Percentiles rank a stretch among this genome's conserved stretches.
Conservation (phyloP, 2,113 vertebrate species). For the Pterocles burchelli region DNA sequence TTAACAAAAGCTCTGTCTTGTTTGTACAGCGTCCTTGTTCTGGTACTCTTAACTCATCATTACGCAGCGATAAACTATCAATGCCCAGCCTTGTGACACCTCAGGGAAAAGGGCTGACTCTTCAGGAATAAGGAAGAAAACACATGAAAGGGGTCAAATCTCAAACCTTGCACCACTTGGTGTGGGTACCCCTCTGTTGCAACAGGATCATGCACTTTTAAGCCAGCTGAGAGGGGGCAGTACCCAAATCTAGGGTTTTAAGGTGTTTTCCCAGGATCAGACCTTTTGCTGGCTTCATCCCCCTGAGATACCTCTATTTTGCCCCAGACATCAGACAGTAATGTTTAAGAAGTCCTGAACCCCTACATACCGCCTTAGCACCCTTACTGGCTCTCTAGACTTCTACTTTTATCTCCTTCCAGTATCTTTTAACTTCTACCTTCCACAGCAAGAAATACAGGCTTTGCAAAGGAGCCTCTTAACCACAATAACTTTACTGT, state of each 20-base stretch:
- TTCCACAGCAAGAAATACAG: neutral
- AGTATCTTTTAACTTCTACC: neutral
- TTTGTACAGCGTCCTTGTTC: neutral
- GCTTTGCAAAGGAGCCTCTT: neutral
- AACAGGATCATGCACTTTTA: neutral
- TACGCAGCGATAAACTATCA: neutral
- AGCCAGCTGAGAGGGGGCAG: neutral
- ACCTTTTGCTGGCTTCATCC: neutral
- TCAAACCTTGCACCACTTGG: neutral
- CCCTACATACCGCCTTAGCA: neutral
- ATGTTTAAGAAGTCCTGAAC: neutral
- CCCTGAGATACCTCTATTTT: neutral
- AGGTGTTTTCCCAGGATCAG: neutral
- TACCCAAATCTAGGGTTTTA: neutral
- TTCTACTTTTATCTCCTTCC: neutral
- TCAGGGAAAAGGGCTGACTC: neutral
- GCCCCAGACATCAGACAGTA: neutral
- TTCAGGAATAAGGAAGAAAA: neutral
- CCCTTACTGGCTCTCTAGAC: neutral
- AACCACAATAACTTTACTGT: neutral
- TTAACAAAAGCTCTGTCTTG: neutral
- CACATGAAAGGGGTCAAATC: neutral
- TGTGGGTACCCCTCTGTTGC: neutral
- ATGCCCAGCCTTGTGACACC: neutral
- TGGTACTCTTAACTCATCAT: neutral